Base-by-base conservation (phyloP, 2,797 vertebrate species). In the Labeo calbasu region DNA sequence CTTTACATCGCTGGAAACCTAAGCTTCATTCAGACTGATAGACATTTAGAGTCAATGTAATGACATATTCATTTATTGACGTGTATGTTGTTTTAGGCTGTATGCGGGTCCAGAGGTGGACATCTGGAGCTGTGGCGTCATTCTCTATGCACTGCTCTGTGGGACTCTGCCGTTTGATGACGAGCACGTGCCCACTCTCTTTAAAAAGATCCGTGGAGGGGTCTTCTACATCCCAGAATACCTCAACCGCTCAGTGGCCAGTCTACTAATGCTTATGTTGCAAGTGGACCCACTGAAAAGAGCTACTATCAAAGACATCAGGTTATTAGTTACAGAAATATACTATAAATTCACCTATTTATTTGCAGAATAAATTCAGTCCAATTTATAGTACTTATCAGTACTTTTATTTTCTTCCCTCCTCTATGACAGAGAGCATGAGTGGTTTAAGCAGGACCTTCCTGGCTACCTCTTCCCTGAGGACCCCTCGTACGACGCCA, bases 201-300 rank as follows among this genome's bases (percentile, higher is more conserved):
- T 99, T 87, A 99, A 99, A 94, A 99, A 99, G 95, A 99, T 99
- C 93, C 94, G 98, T 55, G 98, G 98, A 17, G 98, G 98, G 0
- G 97, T 99, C 43, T 99, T 99, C 89, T 99, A 99, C 92, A 99
- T 99, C 91, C 98, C 98, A 0, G 98, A 99, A 81, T 97, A 99
- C 93, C 96, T 99, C 91, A 97, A 95, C 83, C 97, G 96, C 46
- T 96, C 97, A 0, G 95, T 98, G 61, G 97, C 98, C 84, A 98
- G 96, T 21, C 95, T 99, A 19, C 95, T 99, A 66, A 96, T 97
- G 96, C 95, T 98, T 85, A 99, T 99, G 98, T 91, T 99, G 86
- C 98, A 99, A 91, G 98, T 99, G 85, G 98, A 99, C 86, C 98
- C 98, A 11, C 94, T 99, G 83, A 99, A 99, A 89, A 94, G 98